These are phyloP conservation scores for Thymelicus sylvestris DNA, from an alignment of 2,888 invertebrate species.

Conservation along the genomic window DNA sequence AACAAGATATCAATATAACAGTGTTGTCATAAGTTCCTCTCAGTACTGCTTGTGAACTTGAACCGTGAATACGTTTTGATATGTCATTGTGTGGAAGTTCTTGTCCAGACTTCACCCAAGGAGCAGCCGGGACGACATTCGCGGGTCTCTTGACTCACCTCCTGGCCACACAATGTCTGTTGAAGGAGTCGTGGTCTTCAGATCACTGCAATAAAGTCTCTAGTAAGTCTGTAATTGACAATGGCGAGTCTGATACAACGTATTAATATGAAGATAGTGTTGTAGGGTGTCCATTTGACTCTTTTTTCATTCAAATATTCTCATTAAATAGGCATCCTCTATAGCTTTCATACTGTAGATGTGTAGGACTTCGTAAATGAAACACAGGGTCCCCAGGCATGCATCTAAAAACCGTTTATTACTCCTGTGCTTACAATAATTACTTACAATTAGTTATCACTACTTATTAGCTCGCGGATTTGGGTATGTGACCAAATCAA, in stretches of 20 bases:
- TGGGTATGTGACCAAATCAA: too few species aligned
- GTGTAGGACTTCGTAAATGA: too few species aligned
- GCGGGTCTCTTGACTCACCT: constrained; percentile 64
- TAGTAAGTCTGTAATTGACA: constrained; percentile 51
- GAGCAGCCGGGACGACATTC: constrained; percentile 63
- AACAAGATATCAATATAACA: background rate
- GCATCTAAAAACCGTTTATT: too few species aligned
- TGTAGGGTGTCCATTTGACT: too few species aligned
- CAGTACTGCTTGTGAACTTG: background rate
- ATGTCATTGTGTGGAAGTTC: constrained; percentile 15
- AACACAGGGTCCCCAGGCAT: too few species aligned
- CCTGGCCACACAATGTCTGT: constrained; percentile 67
- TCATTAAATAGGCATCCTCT: too few species aligned
- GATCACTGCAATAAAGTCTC: constrained; percentile 60
- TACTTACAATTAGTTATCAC: too few species aligned
- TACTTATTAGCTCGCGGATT: too few species aligned
- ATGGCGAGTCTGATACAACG: background rate
- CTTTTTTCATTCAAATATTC: too few species aligned
- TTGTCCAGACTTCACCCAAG: constrained; percentile 43
- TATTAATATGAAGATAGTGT: too few species aligned
- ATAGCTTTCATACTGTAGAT: too few species aligned
- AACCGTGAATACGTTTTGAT: background rate
- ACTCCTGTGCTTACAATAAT: too few species aligned
- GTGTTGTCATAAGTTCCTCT: background rate
- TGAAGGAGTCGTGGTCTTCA: constrained; percentile 66